Conservation (phyloP, 30 jellyfish, hydroid and myxozoan genomes). For the Clytia hemisphaerica region DNA sequence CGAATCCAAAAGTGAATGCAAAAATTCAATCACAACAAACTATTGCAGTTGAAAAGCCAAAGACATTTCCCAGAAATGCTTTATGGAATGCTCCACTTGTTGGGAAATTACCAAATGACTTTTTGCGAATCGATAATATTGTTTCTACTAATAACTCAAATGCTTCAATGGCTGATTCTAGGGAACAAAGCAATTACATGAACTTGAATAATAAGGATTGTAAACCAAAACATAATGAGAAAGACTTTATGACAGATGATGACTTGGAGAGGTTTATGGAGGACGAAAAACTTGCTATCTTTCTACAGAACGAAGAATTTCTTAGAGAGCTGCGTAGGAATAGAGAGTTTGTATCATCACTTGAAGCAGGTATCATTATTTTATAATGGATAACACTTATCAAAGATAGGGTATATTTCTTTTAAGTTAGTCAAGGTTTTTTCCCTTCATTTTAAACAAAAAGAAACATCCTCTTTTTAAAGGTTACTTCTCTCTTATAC, state of each 20-base stretch:
- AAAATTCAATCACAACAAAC: too few species aligned
- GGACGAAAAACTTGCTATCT: slow-evolving; percentile 90
- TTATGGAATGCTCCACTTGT: slow-evolving; percentile 75
- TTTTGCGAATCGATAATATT: slow-evolving; percentile 38
- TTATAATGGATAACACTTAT: too few species aligned
- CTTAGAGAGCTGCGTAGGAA: slow-evolving; percentile 80
- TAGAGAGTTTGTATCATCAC: slow-evolving; percentile 76
- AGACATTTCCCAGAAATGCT: slow-evolving; percentile 1
- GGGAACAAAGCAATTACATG: neutral
- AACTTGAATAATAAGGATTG: slow-evolving; percentile 16
- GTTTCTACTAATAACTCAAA: neutral
- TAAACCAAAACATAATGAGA: too few species aligned
- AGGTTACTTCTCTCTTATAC: too few species aligned
- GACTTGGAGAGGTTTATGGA: slow-evolving; percentile 82
- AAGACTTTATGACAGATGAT: slow-evolving; percentile 58
- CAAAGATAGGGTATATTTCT: neutral
- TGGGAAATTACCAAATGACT: slow-evolving; percentile 69
- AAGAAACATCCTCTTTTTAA: too few species aligned
- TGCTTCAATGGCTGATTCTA: neutral
- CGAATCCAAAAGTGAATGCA: neutral
- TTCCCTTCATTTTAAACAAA: too few species aligned
- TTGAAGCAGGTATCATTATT: slow-evolving; percentile 87
- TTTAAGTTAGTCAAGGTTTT: too few species aligned
- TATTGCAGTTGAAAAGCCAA: neutral
- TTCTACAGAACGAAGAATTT: slow-evolving; percentile 90